A percentile compares a stretch with the other conserved stretches of the same genome.
Evolutionary conservation across 2,888 invertebrate species (phyloP).

Genomic region (Epinotia ramella): DNA sequence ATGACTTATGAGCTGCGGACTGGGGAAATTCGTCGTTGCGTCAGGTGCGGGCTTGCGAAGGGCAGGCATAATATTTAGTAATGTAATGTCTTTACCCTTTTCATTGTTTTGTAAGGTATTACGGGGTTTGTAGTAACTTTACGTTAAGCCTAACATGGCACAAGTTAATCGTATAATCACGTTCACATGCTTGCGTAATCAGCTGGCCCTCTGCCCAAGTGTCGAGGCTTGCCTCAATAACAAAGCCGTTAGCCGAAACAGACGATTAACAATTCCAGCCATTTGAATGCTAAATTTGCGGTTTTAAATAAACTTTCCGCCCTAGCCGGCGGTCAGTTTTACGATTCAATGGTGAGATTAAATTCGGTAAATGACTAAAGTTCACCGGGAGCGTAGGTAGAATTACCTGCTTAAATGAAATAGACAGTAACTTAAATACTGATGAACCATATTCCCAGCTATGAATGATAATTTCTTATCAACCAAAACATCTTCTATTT

Average conservation of each 20-base stretch:
- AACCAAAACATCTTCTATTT: neutral
- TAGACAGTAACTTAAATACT: slow-evolving; percentile 5
- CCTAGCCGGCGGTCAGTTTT: slow-evolving; percentile 29
- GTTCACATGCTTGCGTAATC: slow-evolving; percentile 41
- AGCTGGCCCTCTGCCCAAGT: slow-evolving; percentile 44
- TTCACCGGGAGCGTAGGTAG: neutral
- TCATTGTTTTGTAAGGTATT: neutral
- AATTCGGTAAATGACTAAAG: slow-evolving; percentile 3
- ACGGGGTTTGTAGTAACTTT: neutral
- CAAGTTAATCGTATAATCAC: slow-evolving; percentile 37
- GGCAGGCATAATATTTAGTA: neutral
- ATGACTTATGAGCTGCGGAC: too few relatives aligned
- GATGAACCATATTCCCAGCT: neutral
- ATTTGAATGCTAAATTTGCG: slow-evolving; percentile 42
- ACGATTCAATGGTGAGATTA: slow-evolving; percentile 21
- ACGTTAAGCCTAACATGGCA: slow-evolving; percentile 34
- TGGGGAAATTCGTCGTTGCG: slow-evolving; percentile 28
- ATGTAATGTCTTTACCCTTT: neutral
- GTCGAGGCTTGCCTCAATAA: slow-evolving; percentile 45
- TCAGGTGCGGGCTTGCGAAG: slow-evolving; percentile 22
- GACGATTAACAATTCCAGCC: slow-evolving; percentile 45
- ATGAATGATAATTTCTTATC: neutral
- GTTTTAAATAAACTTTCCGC: slow-evolving; percentile 42
- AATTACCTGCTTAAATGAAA: slow-evolving; percentile 3
- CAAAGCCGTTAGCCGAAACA: slow-evolving; percentile 40